Evolutionary conservation across 2,888 invertebrate species (phyloP), one percentile per base, ranked within the genome.

Genomic region (Spilosoma lubricipeda): DNA sequence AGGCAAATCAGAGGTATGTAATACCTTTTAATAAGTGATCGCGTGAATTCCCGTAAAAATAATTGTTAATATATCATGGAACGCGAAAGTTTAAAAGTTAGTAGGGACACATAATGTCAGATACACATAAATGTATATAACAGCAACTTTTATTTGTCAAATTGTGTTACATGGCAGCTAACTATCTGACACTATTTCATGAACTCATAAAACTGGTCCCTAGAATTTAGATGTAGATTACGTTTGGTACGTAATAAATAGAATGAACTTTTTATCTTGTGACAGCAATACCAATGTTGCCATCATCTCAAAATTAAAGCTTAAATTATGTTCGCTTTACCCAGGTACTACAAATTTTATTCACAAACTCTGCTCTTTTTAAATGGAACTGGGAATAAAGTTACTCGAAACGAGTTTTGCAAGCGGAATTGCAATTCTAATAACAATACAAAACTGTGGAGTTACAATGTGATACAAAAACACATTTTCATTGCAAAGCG

Each of bases 401-500:
- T 42, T 66, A 42, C 20, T 59, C 27, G 67, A 74, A 72, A 78
- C 59, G 76, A n/a, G 63, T 71, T 73, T 74, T 11, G 72, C 70
- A 76, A 67, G 52, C 76, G 73, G 81, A 80, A 84, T 82, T 79
- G 78, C 78, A 82, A 78, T 64, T 48, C 69, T 82, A 82, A 75
- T 79, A 84, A 75, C 79, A 82, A 80, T 80, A 84, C 81, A 80
- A 82, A 81, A 80, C 77, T 70, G 56, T 63, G 36, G 52, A 79
- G 63, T 18, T 11, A 82, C 77, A 85, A 82, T 59, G 59, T 63
- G 63, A 18, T 11, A 82, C 77, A 85, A 82, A 81, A 82, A 84
- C 77, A 78, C 73, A 79, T 39, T 75, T 56, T 76, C 71, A 86
- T 87, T 88, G 84, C 83, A 82, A 84, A 87, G 75, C 85, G 87